These are phyloP conservation scores for Promerops cafer DNA, from an alignment of 2,113 vertebrate species.

Conservation along the genomic window DNA sequence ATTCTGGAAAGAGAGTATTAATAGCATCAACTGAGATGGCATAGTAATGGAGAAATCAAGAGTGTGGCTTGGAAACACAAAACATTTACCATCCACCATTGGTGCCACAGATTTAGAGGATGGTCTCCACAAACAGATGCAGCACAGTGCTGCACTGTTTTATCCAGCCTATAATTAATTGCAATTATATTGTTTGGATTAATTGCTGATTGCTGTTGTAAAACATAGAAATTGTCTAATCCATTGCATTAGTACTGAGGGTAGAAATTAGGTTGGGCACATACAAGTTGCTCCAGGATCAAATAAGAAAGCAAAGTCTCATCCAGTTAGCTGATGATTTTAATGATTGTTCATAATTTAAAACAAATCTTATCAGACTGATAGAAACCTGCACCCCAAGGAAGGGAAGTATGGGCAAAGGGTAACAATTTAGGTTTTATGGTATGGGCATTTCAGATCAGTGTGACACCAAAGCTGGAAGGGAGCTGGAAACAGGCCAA, in stretches of 20 bases:
- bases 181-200: neutral
- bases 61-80: neutral
- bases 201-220: neutral
- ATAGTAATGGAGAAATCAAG: neutral
- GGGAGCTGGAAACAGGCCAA: neutral
- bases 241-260: neutral
- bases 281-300: neutral
- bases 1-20: neutral
- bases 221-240: neutral
- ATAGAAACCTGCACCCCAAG: neutral
- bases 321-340: neutral
- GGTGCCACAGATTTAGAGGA: neutral
- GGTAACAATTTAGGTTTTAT: neutral
- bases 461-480: neutral
- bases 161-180: neutral
- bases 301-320: neutral
- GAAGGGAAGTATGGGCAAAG: neutral
- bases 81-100: neutral
- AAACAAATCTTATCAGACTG: neutral
- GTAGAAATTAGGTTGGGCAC: neutral
- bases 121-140: too few relatives aligned
- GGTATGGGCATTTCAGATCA: neutral
- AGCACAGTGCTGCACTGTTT: neutral
- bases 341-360: neutral
- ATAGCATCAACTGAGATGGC: neutral